Base-by-base conservation (phyloP, 2,888 invertebrate species). In the Xanthia togata region DNA sequence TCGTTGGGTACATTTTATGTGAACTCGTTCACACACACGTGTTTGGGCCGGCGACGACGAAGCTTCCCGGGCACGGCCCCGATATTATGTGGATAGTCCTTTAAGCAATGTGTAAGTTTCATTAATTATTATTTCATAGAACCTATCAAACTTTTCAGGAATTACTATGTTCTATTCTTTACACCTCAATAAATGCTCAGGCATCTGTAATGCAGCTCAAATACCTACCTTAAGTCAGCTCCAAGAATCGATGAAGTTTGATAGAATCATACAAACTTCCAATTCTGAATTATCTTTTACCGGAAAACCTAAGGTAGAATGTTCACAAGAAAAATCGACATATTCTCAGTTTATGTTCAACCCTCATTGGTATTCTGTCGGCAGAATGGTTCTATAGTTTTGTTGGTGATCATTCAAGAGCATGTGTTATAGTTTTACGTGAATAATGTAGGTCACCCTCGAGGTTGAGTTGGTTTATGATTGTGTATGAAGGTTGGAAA, bases 331-430 rank as follows among this genome's bases (percentile, higher is more conserved):
- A 35, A 75, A 26, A 67, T 67, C 44, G 31, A 23, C 35, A 23
- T 26, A 47, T 14, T 47, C 14, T 50, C 20, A 38, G 57, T 64
- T 59, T 26, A n/a, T 41, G n/a, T 14, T 59, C 38, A 14, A 26
- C 17, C 60, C 60, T 60, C 60, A 44, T 67, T 76, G 53, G 53
- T 60, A 76, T 76, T 76, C 67, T 17, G 67, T 53, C 12, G 23
- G 53, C n/a, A 53, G 5, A 44, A 9, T 17, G 67, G 26, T 65
- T 41, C 4, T 50, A 50, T 59, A 75, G 76, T 60, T 60, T 65
- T 59, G 35, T 60, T 60, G 31, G n/a, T 57, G 11, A n/a, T 59
- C 47, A 41, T 67, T 60, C 41, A 53, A 53, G 53, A 76, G 38
- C n/a, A 60, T 53, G 8, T 23, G 8, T 26, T 60, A 76, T 74